These are phyloP conservation scores for Drosophila prostipennis DNA, from an alignment of 2,888 invertebrate species.

Conservation along the genomic window DNA sequence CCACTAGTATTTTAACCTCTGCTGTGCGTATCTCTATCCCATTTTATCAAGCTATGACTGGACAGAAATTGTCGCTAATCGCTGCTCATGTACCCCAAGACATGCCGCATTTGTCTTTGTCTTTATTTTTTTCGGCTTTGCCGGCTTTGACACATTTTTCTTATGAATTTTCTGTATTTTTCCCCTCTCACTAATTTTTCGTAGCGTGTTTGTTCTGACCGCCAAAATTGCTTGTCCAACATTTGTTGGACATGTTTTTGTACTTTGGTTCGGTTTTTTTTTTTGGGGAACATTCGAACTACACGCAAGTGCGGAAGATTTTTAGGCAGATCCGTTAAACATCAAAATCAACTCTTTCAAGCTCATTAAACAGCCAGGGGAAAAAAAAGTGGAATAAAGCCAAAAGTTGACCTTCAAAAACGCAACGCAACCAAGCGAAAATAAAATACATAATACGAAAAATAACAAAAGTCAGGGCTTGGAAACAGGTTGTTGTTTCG, in stretches of 20 bases:
- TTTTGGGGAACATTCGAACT: slow-evolving; percentile 27
- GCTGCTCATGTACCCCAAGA: slow-evolving; percentile 52
- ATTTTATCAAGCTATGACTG: slow-evolving; percentile 52
- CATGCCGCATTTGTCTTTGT: slow-evolving; percentile 56
- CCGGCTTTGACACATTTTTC: slow-evolving; percentile 48
- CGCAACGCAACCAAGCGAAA: slow-evolving; percentile 75
- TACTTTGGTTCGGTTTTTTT: slow-evolving; percentile 34
- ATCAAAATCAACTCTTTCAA: slow-evolving; percentile 61
- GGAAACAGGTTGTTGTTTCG: slow-evolving; percentile 67
- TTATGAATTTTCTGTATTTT: slow-evolving; percentile 44
- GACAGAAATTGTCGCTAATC: slow-evolving; percentile 61
- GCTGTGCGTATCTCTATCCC: slow-evolving; percentile 4
- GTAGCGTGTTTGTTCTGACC: slow-evolving; percentile 39
- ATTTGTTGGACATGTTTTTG: slow-evolving; percentile 50
- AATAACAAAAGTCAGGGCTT: slow-evolving; percentile 58
- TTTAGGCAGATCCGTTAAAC: slow-evolving; percentile 42
- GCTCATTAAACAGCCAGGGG: slow-evolving; percentile 67
- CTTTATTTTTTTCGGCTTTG: slow-evolving; percentile 31
- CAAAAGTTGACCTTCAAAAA: slow-evolving; percentile 77
- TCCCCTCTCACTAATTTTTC: slow-evolving; percentile 19
- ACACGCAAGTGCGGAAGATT: slow-evolving; percentile 29
- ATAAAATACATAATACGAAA: too few species aligned
- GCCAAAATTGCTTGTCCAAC: slow-evolving; percentile 45
- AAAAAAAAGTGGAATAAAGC: slow-evolving; percentile 39
- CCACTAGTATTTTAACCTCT: background rate